Percentiles rank a stretch among this genome's conserved stretches.
phyloP scores from a whole-genome alignment of 2,888 invertebrate genomes.

The Pseudeuparius sepicola region DNA sequence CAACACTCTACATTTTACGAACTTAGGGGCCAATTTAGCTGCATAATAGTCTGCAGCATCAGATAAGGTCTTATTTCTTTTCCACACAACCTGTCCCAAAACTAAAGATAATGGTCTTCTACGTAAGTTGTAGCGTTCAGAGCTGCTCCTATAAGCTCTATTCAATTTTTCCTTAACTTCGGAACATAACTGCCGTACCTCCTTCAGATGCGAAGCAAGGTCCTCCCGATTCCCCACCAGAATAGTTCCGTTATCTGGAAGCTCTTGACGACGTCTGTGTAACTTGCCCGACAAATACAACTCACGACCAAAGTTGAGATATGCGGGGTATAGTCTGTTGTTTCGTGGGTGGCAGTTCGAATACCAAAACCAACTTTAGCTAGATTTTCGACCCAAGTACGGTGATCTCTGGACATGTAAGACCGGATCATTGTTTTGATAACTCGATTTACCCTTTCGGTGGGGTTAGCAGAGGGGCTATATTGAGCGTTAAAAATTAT shows the following conservation, averaged over 20 bases:
- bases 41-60: constrained; percentile 15
- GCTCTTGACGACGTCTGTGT: not conserved
- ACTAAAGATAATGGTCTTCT: constrained; percentile 6
- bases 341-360: constrained; percentile 24
- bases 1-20: constrained; percentile 11
- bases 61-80: constrained; percentile 15
- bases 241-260: not conserved
- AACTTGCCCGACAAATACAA: constrained; percentile 10
- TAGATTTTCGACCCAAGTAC: constrained; percentile 25
- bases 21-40: constrained; percentile 21
- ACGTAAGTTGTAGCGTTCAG: constrained; percentile 11
- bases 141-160: constrained; percentile 12
- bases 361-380: constrained; percentile 26
- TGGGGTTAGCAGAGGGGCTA: constrained; percentile 29
- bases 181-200: constrained; percentile 4
- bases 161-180: constrained; percentile 12
- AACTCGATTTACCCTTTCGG: constrained; percentile 29
- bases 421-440: constrained; percentile 27
- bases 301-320: constrained; percentile 22
- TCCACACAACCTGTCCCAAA: constrained; percentile 14
- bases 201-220: constrained; percentile 3
- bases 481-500: constrained; percentile 24
- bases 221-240: constrained; percentile 7
- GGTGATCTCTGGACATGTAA: constrained; percentile 18
- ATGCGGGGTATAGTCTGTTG: constrained; percentile 24